Conservation (phyloP, 1,140 invertebrate genomes). For the Neuroterus valhalla region DNA sequence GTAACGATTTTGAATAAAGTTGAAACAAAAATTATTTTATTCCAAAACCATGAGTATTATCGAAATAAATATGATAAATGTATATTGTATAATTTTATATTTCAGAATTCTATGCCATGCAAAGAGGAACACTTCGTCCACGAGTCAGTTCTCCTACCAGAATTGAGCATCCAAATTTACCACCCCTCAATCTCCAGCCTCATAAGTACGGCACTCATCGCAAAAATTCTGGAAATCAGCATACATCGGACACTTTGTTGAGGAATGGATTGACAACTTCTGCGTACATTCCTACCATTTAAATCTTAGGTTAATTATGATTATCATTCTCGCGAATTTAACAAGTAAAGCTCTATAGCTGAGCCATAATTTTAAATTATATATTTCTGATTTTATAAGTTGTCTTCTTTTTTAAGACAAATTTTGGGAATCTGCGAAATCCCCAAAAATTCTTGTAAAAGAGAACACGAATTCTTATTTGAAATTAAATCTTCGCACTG, state of each 20-base stretch:
- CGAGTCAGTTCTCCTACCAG: constrained; percentile 85
- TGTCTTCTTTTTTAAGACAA: constrained; percentile 8
- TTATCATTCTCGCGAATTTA: constrained; percentile 20
- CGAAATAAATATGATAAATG: not conserved
- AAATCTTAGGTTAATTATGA: constrained; percentile 47
- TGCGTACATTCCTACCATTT: constrained; percentile 70
- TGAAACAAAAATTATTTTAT: not conserved
- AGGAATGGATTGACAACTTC: constrained; percentile 64
- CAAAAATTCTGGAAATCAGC: constrained; percentile 77
- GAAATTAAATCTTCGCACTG: no score
- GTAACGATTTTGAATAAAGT: not conserved
- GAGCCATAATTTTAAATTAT: constrained; percentile 29
- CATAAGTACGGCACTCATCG: constrained; percentile 70
- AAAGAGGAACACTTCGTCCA: constrained; percentile 67
- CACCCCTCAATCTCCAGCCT: constrained; percentile 83
- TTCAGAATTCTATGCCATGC: constrained; percentile 58
- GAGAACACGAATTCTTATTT: not conserved
- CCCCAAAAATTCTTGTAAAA: not conserved
- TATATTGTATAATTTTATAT: constrained; percentile 30
- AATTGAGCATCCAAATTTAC: constrained; percentile 87
- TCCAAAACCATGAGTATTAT: not conserved
- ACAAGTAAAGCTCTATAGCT: not conserved
- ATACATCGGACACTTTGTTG: constrained; percentile 77
- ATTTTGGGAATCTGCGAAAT: constrained; percentile 19
- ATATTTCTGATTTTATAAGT: constrained; percentile 12